phyloP scores from a whole-genome alignment of 53 echinoderm and acorn worm genomes.

The Henricia sp. region DNA sequence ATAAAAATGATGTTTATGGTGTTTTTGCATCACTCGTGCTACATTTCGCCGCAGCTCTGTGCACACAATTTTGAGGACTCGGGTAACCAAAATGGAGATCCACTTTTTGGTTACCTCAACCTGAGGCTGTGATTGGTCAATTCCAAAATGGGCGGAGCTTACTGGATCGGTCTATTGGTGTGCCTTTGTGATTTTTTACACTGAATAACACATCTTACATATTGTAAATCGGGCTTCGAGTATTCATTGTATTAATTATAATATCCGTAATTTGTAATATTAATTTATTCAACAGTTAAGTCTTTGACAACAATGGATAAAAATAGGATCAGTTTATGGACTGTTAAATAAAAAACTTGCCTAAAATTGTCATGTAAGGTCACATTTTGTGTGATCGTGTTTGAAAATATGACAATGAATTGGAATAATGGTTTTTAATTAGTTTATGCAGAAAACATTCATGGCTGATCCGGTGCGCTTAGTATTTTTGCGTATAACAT shows the following conservation, averaged over 20 bases:
- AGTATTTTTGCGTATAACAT: slow-evolving; percentile 60
- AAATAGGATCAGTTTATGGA: slow-evolving; percentile 24
- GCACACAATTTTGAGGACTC: no score
- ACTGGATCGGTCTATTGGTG: no score
- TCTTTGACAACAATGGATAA: neutral
- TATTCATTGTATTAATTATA: slow-evolving; percentile 42
- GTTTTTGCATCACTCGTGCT: no score
- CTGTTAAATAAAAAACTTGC: slow-evolving; percentile 51
- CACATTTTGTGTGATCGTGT: neutral
- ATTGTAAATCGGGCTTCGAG: slow-evolving; percentile 50
- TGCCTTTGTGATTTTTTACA: slow-evolving; percentile 21
- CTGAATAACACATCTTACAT: neutral
- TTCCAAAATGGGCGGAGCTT: no score
- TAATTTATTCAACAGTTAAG: slow-evolving; percentile 43
- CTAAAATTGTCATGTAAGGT: neutral
- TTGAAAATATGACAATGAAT: neutral
- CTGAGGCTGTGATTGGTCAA: no score
- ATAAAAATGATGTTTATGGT: no score
- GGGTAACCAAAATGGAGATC: no score
- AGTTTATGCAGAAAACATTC: slow-evolving; percentile 58
- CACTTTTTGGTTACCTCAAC: no score
- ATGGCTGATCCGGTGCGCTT: slow-evolving; percentile 59
- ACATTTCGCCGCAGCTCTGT: no score
- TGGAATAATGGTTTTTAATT: slow-evolving; percentile 20
- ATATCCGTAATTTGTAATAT: slow-evolving; percentile 44